phyloP scores from a whole-genome alignment of 2,888 invertebrate species.

The Dorcus parallelipipedus region DNA sequence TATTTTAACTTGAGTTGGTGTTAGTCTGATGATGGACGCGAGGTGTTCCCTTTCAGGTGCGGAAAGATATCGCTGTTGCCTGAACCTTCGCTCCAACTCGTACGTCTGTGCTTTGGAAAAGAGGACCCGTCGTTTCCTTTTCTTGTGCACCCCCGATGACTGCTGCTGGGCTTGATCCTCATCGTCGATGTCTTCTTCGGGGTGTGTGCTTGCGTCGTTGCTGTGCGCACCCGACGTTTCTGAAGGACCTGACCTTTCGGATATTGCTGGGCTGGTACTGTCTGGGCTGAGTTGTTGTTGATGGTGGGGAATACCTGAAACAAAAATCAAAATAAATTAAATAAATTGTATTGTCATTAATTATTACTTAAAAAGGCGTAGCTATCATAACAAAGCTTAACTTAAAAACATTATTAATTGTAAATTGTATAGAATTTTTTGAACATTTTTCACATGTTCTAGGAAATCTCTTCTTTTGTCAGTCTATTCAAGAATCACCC shows the following conservation, averaged over 20 bases:
- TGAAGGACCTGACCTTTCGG: slow-evolving; percentile 62
- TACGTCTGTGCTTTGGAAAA: slow-evolving; percentile 98
- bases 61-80: slow-evolving; percentile 94
- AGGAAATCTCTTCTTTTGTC: too few relatives aligned
- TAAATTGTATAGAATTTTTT: too few relatives aligned
- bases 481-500: too few relatives aligned
- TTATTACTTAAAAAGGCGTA: too few relatives aligned
- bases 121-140: slow-evolving; percentile 91
- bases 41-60: slow-evolving; percentile 97
- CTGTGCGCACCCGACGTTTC: slow-evolving; percentile 27
- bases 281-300: slow-evolving; percentile 76
- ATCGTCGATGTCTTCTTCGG: slow-evolving; percentile 57
- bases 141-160: slow-evolving; percentile 64
- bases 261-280: slow-evolving; percentile 81
- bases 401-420: too few relatives aligned
- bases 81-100: slow-evolving; percentile 90
- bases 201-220: slow-evolving; percentile 27
- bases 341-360: background rate
- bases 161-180: slow-evolving; percentile 49
- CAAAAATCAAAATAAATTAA: background rate
- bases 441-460: too few relatives aligned
- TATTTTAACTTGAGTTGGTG: slow-evolving; percentile 97
- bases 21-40: slow-evolving; percentile 89
- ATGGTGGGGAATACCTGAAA: slow-evolving; percentile 22
- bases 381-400: too few relatives aligned